Evolutionary conservation across 2,113 vertebrate genomes (phyloP).

Genomic region (Orientallactaga bullata): DNA sequence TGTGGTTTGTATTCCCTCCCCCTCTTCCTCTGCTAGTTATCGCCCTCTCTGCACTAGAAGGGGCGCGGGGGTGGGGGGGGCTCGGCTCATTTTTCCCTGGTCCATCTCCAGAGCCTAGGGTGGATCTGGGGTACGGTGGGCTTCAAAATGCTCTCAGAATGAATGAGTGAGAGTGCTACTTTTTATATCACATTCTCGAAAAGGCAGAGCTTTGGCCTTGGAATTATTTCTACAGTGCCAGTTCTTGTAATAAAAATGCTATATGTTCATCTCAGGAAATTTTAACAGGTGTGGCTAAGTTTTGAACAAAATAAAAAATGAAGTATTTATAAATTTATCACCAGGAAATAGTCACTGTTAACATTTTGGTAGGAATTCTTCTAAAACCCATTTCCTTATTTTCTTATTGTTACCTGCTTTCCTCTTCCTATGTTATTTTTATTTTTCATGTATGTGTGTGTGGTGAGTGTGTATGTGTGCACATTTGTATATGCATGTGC

Average conservation of each 20-base stretch:
- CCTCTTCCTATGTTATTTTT: accelerated
- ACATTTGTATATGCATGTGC: no score
- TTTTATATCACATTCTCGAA: neutral
- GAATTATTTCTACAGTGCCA: neutral
- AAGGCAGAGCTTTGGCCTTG: neutral
- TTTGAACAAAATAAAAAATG: neutral
- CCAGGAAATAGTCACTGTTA: neutral
- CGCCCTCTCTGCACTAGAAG: neutral
- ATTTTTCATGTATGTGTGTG: no score
- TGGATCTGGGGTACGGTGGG: accelerated
- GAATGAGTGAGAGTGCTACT: accelerated
- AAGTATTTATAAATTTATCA: neutral
- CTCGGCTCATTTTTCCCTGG: neutral
- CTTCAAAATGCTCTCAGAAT: neutral
- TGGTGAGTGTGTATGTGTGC: no score
- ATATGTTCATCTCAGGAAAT: neutral
- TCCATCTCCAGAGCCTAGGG: neutral
- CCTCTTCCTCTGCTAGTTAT: neutral
- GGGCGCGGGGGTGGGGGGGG: accelerated
- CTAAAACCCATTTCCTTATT: neutral
- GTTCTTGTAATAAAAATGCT: neutral
- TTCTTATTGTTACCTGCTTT: neutral
- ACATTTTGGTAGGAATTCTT: neutral
- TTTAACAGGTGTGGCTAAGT: neutral
- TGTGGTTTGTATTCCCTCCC: neutral